Conservation (phyloP, 1,140 invertebrate species). For the Elysia chlorotica region DNA sequence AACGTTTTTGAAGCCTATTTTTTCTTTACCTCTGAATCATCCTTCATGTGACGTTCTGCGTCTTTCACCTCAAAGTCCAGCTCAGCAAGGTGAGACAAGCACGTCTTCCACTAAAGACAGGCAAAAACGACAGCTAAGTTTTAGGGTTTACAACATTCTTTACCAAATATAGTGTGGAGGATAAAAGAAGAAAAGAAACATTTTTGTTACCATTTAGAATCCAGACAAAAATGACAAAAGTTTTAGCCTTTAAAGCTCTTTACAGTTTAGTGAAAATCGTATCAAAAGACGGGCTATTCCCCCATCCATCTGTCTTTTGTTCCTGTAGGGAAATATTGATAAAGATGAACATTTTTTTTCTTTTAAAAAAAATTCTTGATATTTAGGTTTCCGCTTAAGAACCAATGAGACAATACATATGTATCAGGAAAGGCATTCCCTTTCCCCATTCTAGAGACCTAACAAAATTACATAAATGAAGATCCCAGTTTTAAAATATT, state of each 20-base stretch:
- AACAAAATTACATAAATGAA: background rate
- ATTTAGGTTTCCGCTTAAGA: too few species aligned
- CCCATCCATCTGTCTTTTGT: background rate
- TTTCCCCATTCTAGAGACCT: background rate
- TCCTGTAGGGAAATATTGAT: too few species aligned
- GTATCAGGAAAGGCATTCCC: background rate
- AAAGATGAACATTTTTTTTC: too few species aligned
- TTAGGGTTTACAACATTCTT: background rate
- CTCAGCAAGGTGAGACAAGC: slow-evolving; percentile 41
- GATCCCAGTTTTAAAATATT: background rate
- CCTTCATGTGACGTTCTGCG: slow-evolving; percentile 18
- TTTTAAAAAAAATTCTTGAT: too few species aligned
- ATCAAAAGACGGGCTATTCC: background rate
- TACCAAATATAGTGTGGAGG: too few species aligned
- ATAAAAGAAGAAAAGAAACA: background rate
- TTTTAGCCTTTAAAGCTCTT: background rate
- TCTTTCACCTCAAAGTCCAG: slow-evolving; percentile 45
- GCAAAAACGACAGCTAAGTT: background rate
- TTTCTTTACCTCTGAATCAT: slow-evolving; percentile 20
- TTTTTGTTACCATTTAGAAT: background rate
- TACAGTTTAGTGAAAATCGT: background rate
- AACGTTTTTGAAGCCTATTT: background rate
- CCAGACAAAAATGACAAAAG: background rate
- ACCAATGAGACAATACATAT: background rate
- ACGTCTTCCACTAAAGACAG: slow-evolving; percentile 41